A percentile compares a stretch with the other conserved stretches of the same genome.
These are phyloP conservation scores for Neodon shergylaensis DNA, from an alignment of 2,113 vertebrate species.

Conservation along the genomic window DNA sequence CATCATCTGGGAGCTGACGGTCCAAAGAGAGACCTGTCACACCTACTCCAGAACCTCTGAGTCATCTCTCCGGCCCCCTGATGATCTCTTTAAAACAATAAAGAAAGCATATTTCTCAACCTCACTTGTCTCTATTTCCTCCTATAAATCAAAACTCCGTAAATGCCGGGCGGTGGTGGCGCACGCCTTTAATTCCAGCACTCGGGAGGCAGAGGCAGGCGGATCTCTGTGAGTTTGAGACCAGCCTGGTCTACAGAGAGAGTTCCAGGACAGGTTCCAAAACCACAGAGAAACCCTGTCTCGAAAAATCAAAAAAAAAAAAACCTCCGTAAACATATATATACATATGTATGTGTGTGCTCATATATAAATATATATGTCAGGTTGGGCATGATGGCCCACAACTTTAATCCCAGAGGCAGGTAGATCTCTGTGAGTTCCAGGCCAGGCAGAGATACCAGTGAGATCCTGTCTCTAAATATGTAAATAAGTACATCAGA, in stretches of 20 bases:
- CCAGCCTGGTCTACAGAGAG: too few relatives aligned
- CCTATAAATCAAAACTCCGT: slow-evolving; percentile 26
- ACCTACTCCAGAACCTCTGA: not conserved
- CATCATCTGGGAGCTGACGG: not conserved
- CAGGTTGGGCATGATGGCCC: not conserved
- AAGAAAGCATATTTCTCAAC: not conserved
- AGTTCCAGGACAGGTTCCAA: too few relatives aligned
- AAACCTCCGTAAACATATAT: not conserved
- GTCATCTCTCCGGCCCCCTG: not conserved
- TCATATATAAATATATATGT: not conserved
- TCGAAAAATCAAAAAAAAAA: too few relatives aligned
- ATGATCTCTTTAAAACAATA: slow-evolving; percentile 2
- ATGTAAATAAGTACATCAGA: not conserved
- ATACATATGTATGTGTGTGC: not conserved
- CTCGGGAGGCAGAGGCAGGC: too few relatives aligned
- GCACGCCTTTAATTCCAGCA: too few relatives aligned
- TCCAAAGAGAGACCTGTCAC: not conserved
- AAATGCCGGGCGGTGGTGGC: too few relatives aligned
- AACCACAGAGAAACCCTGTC: too few relatives aligned
- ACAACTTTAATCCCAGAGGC: not conserved
- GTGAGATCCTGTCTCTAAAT: not conserved
- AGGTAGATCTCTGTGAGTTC: not conserved
- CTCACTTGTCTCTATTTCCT: not conserved
- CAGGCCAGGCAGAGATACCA: not conserved
- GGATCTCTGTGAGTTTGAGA: too few relatives aligned